Conservation (phyloP, 1,140 invertebrate genomes). For the Hycleus phaleratus region DNA sequence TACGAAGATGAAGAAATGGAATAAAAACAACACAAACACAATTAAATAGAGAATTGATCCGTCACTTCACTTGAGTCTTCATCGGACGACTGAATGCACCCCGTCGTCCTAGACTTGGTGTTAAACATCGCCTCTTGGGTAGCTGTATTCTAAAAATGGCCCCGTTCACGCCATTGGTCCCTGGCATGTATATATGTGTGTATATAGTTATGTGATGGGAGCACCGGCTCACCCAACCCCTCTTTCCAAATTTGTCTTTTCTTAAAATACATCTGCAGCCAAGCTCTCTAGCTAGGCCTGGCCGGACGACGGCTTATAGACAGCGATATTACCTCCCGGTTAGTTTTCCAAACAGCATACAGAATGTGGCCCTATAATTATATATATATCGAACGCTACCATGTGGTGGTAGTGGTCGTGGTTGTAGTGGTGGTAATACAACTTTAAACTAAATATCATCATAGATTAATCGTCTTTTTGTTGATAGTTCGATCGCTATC, state of each 20-base stretch:
- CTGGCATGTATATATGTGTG: neutral
- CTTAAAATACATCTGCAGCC: constrained; percentile 63
- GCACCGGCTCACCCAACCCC: constrained; percentile 30
- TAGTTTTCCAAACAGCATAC: constrained; percentile 3
- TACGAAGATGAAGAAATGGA: neutral
- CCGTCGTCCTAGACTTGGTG: constrained; percentile 15
- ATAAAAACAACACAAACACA: neutral
- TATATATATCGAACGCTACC: constrained; percentile 5
- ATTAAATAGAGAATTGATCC: neutral
- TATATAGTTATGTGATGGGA: neutral
- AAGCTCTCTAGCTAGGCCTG: constrained; percentile 19
- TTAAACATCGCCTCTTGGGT: constrained; percentile 26
- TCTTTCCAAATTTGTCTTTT: constrained; percentile 73
- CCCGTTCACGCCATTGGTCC: constrained; percentile 37
- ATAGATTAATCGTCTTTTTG: too few species aligned
- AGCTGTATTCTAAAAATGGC: constrained; percentile 53
- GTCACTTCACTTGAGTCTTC: constrained; percentile 20
- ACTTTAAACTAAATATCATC: too few species aligned
- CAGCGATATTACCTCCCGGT: constrained; percentile 10
- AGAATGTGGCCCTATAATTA: constrained; percentile 21
- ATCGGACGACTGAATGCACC: constrained; percentile 43
- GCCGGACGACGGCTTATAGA: constrained; percentile 14
- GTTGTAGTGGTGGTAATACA: too few species aligned
- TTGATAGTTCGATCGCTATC: too few species aligned
- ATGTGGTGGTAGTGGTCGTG: too few species aligned